phyloP scores from a whole-genome alignment of 2,888 invertebrate species.

The Acanthoscelides obtectus region DNA sequence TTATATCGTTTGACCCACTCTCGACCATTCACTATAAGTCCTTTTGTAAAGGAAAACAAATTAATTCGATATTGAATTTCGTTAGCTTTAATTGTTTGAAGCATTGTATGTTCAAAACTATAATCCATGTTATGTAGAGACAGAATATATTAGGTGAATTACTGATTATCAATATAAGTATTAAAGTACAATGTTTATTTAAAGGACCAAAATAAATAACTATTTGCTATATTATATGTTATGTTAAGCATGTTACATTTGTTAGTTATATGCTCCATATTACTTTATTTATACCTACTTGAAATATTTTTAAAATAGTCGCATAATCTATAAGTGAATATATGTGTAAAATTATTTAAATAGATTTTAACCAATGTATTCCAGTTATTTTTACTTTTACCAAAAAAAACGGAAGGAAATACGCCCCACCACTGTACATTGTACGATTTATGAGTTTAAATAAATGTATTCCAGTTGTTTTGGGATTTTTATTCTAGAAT shows the following conservation, averaged over 20 bases:
- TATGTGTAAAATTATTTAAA: constrained; percentile 24
- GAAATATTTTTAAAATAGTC: constrained; percentile 22
- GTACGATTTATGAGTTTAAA: constrained; percentile 31
- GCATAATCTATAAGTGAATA: constrained; percentile 18
- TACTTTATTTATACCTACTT: constrained; percentile 22
- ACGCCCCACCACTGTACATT: not conserved
- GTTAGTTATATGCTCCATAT: constrained; percentile 29
- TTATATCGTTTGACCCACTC: not conserved
- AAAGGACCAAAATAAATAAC: constrained; percentile 32
- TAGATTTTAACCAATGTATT: constrained; percentile 36
- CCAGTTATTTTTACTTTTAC: constrained; percentile 13
- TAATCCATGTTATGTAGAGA: not conserved
- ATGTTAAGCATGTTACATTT: constrained; percentile 20
- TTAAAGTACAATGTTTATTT: constrained; percentile 35
- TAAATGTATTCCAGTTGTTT: constrained; percentile 29
- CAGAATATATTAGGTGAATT: constrained; percentile 16
- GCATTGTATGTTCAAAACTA: not conserved
- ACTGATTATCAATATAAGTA: constrained; percentile 12
- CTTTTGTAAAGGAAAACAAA: not conserved
- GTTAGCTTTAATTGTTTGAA: not conserved
- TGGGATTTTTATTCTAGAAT: not conserved
- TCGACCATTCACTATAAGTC: not conserved
- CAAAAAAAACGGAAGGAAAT: not conserved
- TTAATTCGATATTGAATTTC: not conserved
- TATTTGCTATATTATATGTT: constrained; percentile 19